Conservation (phyloP, 2,797 vertebrate species). For the Rhodeus uyekii region DNA sequence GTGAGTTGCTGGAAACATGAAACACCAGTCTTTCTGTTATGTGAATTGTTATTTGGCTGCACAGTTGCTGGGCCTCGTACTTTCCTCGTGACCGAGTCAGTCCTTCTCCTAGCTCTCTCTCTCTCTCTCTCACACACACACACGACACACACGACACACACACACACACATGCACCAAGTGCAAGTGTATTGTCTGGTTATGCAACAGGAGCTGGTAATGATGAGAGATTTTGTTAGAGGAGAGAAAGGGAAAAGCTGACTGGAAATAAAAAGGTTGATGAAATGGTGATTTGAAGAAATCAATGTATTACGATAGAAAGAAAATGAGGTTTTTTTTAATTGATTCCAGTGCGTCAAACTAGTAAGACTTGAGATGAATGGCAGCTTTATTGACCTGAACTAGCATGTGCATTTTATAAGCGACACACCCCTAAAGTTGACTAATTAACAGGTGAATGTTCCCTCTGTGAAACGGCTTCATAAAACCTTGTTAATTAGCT, state of each 20-base stretch:
- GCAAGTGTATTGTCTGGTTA: conserved; percentile 23
- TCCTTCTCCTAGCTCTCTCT: conserved; percentile 6
- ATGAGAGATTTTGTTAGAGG: not conserved
- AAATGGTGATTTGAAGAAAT: not conserved
- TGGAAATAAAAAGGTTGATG: not conserved
- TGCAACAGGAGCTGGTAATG: conserved; percentile 17
- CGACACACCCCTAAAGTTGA: not conserved
- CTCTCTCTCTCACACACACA: not conserved
- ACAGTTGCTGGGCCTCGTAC: not conserved
- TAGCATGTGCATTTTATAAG: not conserved
- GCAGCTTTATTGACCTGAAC: not conserved
- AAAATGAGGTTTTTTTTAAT: not conserved
- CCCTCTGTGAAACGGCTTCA: conserved; percentile 3
- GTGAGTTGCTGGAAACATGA: not conserved
- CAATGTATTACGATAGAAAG: not conserved
- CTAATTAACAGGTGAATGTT: conserved; percentile 27
- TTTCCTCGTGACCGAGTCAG: conserved; percentile 26
- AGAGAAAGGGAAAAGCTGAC: conserved; percentile 10
- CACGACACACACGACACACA: not conserved
- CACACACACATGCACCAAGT: no score
- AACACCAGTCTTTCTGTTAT: not conserved
- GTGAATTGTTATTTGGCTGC: conserved; percentile 8
- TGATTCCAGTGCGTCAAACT: not conserved
- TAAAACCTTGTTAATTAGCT: conserved; percentile 15
- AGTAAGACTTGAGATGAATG: not conserved